These are phyloP conservation scores for Octonoba sinensis DNA, from an alignment of 2,888 invertebrate genomes.

Conservation along the genomic window DNA sequence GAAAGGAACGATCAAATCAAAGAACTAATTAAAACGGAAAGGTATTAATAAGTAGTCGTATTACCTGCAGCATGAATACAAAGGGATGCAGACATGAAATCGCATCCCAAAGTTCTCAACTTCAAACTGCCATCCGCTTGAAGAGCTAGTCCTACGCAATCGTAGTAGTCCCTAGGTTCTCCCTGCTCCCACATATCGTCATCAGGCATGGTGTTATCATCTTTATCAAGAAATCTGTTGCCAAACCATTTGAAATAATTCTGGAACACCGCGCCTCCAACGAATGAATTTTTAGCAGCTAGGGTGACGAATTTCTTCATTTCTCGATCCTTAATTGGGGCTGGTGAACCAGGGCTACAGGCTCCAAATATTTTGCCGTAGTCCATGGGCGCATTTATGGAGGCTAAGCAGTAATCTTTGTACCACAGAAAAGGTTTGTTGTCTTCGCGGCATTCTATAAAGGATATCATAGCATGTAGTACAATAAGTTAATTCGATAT, in stretches of 20 bases:
- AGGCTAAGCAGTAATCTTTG: neutral
- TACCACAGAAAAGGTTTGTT: neutral
- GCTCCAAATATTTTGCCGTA: conserved; percentile 1
- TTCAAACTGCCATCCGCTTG: neutral
- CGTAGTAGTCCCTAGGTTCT: conserved; percentile 3
- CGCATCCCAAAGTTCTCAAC: conserved; percentile 6
- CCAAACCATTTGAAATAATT: too few relatives aligned
- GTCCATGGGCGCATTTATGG: conserved; percentile 4
- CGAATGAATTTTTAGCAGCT: neutral
- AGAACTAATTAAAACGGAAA: neutral
- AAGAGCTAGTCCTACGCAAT: neutral
- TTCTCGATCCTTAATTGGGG: neutral
- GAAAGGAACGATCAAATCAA: too few relatives aligned
- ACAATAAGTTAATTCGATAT: neutral
- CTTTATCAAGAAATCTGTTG: neutral
- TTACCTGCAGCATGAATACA: neutral
- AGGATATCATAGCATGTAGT: too few relatives aligned
- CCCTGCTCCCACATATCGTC: neutral
- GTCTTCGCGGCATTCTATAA: neutral
- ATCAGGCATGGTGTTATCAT: neutral
- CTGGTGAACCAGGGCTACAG: neutral
- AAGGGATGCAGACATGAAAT: neutral
- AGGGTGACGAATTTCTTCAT: neutral
- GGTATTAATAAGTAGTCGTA: neutral
- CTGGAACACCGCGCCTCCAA: neutral